Conservation (phyloP, 2,888 invertebrate genomes). For the Priocnemis perturbator region DNA sequence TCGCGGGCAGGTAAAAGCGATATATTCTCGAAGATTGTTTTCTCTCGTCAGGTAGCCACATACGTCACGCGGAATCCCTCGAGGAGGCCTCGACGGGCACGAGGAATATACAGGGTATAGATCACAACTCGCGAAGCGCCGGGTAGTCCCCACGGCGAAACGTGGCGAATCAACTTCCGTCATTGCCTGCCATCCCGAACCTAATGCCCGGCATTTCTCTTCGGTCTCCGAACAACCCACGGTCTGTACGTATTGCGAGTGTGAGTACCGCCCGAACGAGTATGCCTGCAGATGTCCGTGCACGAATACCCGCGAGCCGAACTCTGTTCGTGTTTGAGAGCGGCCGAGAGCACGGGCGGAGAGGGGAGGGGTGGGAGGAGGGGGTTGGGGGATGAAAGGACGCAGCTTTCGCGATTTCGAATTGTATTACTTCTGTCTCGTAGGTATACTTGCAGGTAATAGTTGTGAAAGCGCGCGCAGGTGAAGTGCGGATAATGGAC, state of each 20-base stretch:
- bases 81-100: conserved; percentile 65
- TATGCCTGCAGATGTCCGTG: conserved; percentile 18
- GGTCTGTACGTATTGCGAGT: conserved; percentile 11
- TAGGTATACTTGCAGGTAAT: too few species aligned
- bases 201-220: conserved; percentile 74
- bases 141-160: conserved; percentile 67
- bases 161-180: conserved; percentile 75
- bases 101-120: conserved; percentile 71
- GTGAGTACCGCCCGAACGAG: conserved; percentile 28
- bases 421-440: background rate
- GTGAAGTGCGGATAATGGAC: too few species aligned
- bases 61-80: conserved; percentile 72
- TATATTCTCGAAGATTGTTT: conserved; percentile 75
- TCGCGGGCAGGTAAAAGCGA: conserved; percentile 61
- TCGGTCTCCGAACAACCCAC: conserved; percentile 68
- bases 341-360: too few species aligned
- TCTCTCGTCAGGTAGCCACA: conserved; percentile 75
- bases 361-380: too few species aligned
- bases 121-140: conserved; percentile 72
- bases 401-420: conserved; percentile 12
- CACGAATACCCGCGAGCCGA: background rate
- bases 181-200: conserved; percentile 72
- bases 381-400: too few species aligned
- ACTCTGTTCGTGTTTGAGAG: too few species aligned
- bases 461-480: background rate